phyloP scores from a whole-genome alignment of 1,140 invertebrate species.

The Panagrolaimus sp. region DNA sequence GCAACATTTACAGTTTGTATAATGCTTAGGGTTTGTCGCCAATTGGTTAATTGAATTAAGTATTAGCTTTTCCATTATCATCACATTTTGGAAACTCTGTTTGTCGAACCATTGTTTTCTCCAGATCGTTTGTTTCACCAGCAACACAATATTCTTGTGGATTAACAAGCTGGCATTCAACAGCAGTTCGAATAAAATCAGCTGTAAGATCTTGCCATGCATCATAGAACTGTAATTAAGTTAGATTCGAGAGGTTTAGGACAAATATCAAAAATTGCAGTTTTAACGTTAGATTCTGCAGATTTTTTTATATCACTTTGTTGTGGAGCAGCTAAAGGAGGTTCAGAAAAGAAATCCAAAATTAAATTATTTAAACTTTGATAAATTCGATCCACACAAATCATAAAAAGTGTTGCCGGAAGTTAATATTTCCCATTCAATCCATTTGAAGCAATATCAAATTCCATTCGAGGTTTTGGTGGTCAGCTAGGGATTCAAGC shows the following conservation, averaged over 20 bases:
- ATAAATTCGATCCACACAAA: background rate
- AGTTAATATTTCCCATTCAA: background rate
- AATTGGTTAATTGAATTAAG: too few relatives aligned
- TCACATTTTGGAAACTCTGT: background rate
- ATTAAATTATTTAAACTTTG: background rate
- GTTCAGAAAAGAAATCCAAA: background rate
- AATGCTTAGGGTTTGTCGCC: too few relatives aligned
- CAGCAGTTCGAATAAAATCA: background rate
- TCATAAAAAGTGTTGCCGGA: background rate
- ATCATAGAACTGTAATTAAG: background rate
- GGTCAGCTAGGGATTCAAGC: background rate
- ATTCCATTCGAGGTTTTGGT: background rate
- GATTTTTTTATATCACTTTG: background rate
- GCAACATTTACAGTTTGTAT: too few relatives aligned
- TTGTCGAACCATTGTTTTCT: background rate
- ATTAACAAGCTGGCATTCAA: background rate
- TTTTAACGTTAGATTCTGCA: background rate
- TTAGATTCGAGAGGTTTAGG: background rate
- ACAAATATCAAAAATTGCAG: background rate
- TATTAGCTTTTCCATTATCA: background rate
- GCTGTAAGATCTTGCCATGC: background rate
- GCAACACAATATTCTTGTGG: background rate
- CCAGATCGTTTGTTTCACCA: background rate
- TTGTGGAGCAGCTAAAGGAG: background rate
- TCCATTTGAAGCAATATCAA: background rate